These are phyloP conservation scores for Coleophora deauratella DNA, from an alignment of 2,888 invertebrate genomes.

Conservation along the genomic window DNA sequence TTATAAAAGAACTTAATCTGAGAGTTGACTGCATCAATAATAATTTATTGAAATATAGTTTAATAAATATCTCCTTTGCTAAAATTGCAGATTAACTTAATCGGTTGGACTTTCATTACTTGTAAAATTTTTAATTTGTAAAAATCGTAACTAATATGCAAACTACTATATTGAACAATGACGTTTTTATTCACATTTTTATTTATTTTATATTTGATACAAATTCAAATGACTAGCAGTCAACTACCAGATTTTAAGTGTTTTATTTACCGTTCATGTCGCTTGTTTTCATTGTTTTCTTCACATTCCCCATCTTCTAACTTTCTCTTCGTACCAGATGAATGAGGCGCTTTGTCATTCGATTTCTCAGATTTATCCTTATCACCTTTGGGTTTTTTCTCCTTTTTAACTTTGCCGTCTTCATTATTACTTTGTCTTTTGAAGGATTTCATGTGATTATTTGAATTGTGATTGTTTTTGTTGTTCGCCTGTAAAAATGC, in stretches of 20 bases:
- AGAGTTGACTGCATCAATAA: too few species aligned
- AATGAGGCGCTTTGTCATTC: slow-evolving; percentile 48
- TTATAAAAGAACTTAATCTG: too few species aligned
- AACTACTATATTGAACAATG: too few species aligned
- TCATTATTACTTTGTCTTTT: slow-evolving; percentile 51
- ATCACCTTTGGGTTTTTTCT: slow-evolving; percentile 46
- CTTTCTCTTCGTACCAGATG: slow-evolving; percentile 67
- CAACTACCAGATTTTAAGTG: neutral
- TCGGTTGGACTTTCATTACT: too few species aligned
- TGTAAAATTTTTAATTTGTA: too few species aligned
- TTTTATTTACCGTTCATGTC: slow-evolving; percentile 60
- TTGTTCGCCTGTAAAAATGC: slow-evolving; percentile 40
- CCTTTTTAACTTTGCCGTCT: slow-evolving; percentile 44
- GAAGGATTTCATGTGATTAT: slow-evolving; percentile 49
- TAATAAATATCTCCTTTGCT: too few species aligned
- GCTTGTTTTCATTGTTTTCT: slow-evolving; percentile 61
- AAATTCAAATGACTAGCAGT: too few species aligned
- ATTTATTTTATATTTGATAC: too few species aligned
- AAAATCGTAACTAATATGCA: too few species aligned
- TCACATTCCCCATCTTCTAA: slow-evolving; percentile 73
- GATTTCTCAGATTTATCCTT: slow-evolving; percentile 43
- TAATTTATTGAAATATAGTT: too few species aligned
- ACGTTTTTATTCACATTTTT: too few species aligned
- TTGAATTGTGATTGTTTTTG: slow-evolving; percentile 58
- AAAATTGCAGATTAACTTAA: too few species aligned